Percentiles rank a stretch among this genome's conserved stretches.
Evolutionary conservation across 2,113 vertebrate genomes (phyloP).

Genomic region (Charina bottae): DNA sequence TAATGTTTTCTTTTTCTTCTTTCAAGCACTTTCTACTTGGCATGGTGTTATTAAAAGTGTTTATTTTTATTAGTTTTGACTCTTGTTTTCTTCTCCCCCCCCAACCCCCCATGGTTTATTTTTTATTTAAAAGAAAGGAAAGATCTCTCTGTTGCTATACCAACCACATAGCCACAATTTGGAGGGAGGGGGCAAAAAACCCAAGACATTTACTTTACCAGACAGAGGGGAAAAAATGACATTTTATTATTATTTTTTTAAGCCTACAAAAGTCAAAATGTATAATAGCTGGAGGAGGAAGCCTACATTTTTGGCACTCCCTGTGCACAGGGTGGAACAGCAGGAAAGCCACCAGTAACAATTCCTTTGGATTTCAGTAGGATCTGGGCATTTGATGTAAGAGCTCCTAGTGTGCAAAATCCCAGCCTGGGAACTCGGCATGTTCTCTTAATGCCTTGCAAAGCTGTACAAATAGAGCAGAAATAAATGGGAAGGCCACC

Average conservation of each 20-base stretch:
- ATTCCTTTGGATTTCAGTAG: neutral
- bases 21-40: constrained; percentile 48
- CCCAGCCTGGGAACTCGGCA: neutral
- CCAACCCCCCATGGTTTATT: neutral
- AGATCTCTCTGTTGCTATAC: constrained; percentile 35
- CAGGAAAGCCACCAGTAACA: neutral
- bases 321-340: constrained; percentile 6
- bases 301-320: constrained; percentile 41
- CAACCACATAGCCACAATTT: neutral
- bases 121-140: constrained; percentile 13
- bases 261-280: constrained; percentile 3
- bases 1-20: constrained; percentile 52
- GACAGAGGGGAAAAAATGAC: neutral
- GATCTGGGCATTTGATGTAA: neutral
- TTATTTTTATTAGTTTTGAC: constrained; percentile 29
- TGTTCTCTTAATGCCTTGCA: rapidly evolving
- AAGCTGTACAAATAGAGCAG: neutral
- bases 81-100: neutral
- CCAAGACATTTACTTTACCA: neutral
- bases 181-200: neutral
- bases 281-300: constrained; percentile 7
- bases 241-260: neutral
- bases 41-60: constrained; percentile 59
- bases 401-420: neutral
- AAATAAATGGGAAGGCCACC: neutral